A percentile compares a stretch with the other conserved stretches of the same genome.
Conservation (phyloP, 2,113 vertebrate genomes). For the Cryptotis parvus region DNA sequence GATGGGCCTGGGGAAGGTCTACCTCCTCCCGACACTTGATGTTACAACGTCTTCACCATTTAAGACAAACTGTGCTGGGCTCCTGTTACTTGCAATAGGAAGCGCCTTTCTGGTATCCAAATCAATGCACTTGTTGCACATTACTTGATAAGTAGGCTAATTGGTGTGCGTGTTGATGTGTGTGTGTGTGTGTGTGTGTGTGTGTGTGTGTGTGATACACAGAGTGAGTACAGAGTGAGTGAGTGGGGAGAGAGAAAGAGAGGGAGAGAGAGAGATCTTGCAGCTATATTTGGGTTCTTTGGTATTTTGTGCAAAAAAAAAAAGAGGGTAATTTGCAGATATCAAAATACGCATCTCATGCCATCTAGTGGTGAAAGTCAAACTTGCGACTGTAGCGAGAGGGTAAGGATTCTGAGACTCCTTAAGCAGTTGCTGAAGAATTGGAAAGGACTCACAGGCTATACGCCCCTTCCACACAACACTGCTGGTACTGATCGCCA, state of each 20-base stretch:
- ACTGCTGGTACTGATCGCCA: too few relatives aligned
- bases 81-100: not conserved
- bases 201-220: too few relatives aligned
- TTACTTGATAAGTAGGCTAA: not conserved
- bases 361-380: constrained; percentile 21
- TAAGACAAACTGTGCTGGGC: not conserved
- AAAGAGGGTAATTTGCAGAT: not conserved
- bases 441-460: too few relatives aligned
- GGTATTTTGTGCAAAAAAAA: not conserved
- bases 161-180: too few relatives aligned
- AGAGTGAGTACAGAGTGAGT: too few relatives aligned
- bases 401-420: accelerated
- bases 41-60: not conserved
- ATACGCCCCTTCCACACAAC: too few relatives aligned
- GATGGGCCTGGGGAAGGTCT: not conserved
- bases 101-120: not conserved
- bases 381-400: not conserved
- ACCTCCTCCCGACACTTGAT: not conserved
- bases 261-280: not conserved
- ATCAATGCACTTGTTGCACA: not conserved
- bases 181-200: not conserved
- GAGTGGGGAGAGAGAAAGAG: not conserved
- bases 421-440: not conserved
- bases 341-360: constrained; percentile 4
- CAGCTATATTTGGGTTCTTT: not conserved